Percentiles rank a stretch among this genome's conserved stretches.
These are phyloP conservation scores for Psittacara wagleri DNA, from an alignment of 2,113 vertebrate genomes.

Conservation along the genomic window DNA sequence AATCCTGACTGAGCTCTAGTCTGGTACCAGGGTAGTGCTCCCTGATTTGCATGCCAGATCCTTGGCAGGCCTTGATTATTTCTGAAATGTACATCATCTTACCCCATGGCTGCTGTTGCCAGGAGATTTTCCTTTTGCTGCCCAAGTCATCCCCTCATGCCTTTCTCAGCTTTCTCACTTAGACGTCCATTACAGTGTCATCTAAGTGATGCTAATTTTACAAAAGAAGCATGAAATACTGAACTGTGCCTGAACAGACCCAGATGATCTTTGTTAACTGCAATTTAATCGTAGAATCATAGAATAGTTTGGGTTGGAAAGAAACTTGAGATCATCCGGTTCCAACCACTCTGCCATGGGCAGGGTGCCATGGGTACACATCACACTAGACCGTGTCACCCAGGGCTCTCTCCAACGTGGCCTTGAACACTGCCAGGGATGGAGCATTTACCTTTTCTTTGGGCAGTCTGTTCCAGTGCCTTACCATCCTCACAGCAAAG, in stretches of 20 bases:
- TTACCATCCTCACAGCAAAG: not conserved
- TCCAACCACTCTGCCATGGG: not conserved
- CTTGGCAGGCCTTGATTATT: not conserved
- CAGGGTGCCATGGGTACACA: not conserved
- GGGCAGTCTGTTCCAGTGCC: not conserved
- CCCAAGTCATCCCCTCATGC: not conserved
- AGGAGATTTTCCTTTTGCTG: not conserved
- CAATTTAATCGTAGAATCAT: not conserved
- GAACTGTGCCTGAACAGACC: not conserved
- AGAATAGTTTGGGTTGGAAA: not conserved
- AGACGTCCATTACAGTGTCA: not conserved
- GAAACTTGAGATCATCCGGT: not conserved
- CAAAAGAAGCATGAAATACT: not conserved
- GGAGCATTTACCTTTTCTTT: not conserved
- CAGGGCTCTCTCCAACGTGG: not conserved
- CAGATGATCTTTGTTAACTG: not conserved
- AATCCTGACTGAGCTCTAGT: not conserved
- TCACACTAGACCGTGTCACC: not conserved
- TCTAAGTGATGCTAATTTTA: not conserved
- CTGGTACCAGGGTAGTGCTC: not conserved
- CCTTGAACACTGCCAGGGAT: not conserved
- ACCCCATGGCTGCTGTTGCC: not conserved
- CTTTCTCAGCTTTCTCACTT: not conserved
- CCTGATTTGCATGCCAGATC: not conserved
- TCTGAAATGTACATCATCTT: not conserved